These are phyloP conservation scores for Aselliscus stoliczkanus DNA, from an alignment of 2,797 vertebrate genomes.

Conservation along the genomic window DNA sequence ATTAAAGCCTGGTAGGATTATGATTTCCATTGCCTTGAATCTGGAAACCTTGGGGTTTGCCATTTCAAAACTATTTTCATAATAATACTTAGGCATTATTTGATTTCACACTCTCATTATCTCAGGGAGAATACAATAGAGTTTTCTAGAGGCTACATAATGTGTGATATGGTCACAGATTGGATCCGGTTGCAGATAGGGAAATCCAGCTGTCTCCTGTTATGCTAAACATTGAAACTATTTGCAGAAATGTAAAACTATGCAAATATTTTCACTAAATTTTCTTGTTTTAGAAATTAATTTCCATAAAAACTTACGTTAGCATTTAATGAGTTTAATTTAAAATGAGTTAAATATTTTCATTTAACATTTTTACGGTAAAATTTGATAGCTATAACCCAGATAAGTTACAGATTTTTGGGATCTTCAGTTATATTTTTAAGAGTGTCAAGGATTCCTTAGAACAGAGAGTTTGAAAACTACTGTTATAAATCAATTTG, in stretches of 20 bases:
- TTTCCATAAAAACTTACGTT: neutral
- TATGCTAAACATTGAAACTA: neutral
- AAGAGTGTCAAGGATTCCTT: neutral
- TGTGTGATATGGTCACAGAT: neutral
- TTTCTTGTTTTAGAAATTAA: neutral
- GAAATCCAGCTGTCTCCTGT: neutral
- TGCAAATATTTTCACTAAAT: neutral
- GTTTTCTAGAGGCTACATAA: neutral
- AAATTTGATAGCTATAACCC: neutral
- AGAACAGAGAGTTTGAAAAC: neutral
- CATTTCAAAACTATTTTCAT: neutral
- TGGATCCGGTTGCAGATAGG: neutral
- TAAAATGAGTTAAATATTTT: neutral
- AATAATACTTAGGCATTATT: neutral
- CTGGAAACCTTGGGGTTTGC: neutral
- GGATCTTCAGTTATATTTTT: neutral
- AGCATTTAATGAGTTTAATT: neutral
- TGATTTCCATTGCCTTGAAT: neutral
- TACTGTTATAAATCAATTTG: neutral
- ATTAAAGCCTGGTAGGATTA: neutral
- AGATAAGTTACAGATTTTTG: neutral
- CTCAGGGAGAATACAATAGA: neutral
- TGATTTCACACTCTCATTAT: neutral
- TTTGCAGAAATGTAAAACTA: neutral
- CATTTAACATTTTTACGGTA: neutral